Base-by-base conservation (phyloP, 2,797 vertebrate species). In the Podarcis siculus region DNA sequence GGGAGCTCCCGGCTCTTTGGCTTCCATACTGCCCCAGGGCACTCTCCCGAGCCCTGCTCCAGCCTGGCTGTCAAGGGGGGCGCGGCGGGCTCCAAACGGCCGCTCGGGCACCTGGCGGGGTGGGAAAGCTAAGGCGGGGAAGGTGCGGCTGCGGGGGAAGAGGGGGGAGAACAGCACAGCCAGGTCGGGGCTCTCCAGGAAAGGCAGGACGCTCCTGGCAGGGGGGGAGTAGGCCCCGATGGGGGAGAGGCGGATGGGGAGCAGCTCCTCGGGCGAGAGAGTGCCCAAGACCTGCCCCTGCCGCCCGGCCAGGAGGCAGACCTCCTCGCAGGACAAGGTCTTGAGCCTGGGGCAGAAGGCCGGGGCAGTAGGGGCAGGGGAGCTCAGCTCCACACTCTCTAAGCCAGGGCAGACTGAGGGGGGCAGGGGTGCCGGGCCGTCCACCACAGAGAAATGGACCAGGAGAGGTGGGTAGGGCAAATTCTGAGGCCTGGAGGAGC, bases 151-250 rank as follows among this genome's bases (percentile, higher is more conserved):
- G 96, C 97, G 98, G 86, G 98, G 98, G 87, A 98, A 98, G 88
- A 98, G 97, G 84, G 98, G 98, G 86, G 98, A 98, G 77, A 95
- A 94, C 91, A 93, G 95, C 92, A 99, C 98, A 27, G 97, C 97
- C 93, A 96, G 92, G 45, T 97, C 95, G 1, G 95, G 89, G 77
- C 97, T 97, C 32, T 96, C 95, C 90, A 97, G 95, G 94, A 95
- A 94, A 72, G 96, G 97, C 19, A 95, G 94, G 69, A 97, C 96
- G 0, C 96, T 95, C 75, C 98, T 97, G 32, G 94, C 95, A 12
- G 98, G 98, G 21, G 98, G 98, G 80, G 98, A 98, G 79, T 98
- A 97, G 5, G 98, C 98, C 21, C 98, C 98, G 3, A 98, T 96
- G 1, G 98, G 98, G 86, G 98, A 98, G 85, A 98, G 97, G 93